Percentiles rank a stretch among this genome's conserved stretches.
Conservation (phyloP, 1,140 invertebrate species). For the Sinonovacula constricta region DNA sequence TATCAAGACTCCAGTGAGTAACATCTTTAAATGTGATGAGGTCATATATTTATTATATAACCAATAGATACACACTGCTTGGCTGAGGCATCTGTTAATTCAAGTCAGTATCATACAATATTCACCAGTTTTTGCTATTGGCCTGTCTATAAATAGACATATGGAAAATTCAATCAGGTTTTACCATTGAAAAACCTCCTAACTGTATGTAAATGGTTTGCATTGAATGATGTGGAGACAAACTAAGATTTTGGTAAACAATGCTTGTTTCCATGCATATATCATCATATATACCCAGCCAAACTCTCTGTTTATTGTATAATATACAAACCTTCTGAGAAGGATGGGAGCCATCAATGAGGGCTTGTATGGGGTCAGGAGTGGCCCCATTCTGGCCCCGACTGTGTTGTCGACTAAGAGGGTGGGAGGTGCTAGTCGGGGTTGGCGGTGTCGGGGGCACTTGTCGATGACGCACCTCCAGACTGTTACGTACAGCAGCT, state of each 20-base stretch:
- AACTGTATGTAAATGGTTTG: neutral
- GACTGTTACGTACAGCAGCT: slow-evolving; percentile 97
- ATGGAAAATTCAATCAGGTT: too few relatives aligned
- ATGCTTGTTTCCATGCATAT: neutral
- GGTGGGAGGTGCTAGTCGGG: slow-evolving; percentile 75
- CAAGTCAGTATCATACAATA: too few relatives aligned
- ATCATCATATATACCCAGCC: neutral
- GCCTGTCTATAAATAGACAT: too few relatives aligned
- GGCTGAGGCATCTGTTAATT: too few relatives aligned
- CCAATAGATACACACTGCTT: too few relatives aligned
- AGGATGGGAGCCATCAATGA: slow-evolving; percentile 91
- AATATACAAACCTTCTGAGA: slow-evolving; percentile 86
- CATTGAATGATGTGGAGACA: too few relatives aligned
- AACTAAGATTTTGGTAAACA: too few relatives aligned
- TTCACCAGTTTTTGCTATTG: too few relatives aligned
- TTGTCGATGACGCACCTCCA: slow-evolving; percentile 95
- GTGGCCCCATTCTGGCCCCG: slow-evolving; percentile 59
- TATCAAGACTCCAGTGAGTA: too few relatives aligned
- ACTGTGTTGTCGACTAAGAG: slow-evolving; percentile 15
- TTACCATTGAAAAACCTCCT: neutral
- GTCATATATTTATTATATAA: too few relatives aligned
- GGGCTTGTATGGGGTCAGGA: slow-evolving; percentile 85
- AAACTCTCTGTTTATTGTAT: neutral
- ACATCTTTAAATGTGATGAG: too few relatives aligned
- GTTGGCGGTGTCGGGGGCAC: slow-evolving; percentile 78